phyloP scores from a whole-genome alignment of 2,113 vertebrate genomes.

The Hydrochoerus hydrochaeris region DNA sequence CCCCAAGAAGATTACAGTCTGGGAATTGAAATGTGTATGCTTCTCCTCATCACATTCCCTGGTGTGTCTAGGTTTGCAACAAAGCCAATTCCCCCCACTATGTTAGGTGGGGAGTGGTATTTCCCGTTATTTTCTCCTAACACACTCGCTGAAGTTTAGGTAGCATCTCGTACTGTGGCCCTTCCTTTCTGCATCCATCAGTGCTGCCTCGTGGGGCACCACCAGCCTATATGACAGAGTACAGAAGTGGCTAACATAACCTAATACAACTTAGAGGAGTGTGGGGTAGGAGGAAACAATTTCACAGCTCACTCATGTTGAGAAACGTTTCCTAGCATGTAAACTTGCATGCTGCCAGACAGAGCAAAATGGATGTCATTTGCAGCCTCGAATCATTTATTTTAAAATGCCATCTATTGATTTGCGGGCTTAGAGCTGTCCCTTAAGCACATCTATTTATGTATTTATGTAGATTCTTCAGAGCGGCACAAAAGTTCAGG shows the following conservation, averaged over 20 bases:
- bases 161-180: neutral
- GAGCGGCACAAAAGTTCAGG: neutral
- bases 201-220: neutral
- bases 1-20: constrained; percentile 36
- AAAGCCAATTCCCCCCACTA: neutral
- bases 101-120: neutral
- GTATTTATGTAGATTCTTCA: constrained; percentile 60
- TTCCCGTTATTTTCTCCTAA: constrained; percentile 50
- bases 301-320: constrained; percentile 75
- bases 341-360: constrained; percentile 64
- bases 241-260: constrained; percentile 60
- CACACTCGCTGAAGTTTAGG: neutral
- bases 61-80: neutral
- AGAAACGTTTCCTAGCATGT: constrained; percentile 72
- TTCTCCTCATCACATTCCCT: neutral
- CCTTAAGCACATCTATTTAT: constrained; percentile 55
- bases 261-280: constrained; percentile 54
- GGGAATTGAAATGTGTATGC: constrained; percentile 12
- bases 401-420: constrained; percentile 64
- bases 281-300: constrained; percentile 63
- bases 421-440: constrained; percentile 11
- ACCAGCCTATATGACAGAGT: constrained; percentile 50
- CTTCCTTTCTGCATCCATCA: neutral
- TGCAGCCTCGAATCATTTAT: constrained; percentile 37
- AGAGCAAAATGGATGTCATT: constrained; percentile 65